Conservation (phyloP, 2,113 vertebrate genomes). For the Clinocottus analis region DNA sequence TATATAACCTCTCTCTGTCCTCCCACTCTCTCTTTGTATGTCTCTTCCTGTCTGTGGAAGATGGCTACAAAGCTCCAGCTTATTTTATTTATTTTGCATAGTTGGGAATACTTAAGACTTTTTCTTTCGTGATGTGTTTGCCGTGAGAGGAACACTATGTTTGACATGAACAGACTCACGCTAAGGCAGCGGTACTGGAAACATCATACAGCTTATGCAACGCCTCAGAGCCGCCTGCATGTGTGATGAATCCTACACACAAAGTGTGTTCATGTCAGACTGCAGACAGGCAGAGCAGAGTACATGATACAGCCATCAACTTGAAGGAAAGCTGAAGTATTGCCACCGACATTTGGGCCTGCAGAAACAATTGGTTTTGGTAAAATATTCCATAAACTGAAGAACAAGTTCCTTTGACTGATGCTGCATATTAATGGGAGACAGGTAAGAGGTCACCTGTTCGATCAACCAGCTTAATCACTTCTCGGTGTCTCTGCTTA, state of each 20-base stretch:
- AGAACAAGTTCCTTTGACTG: not conserved
- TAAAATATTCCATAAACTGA: not conserved
- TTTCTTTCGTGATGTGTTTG: slow-evolving; percentile 43
- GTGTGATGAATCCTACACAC: slow-evolving; percentile 49
- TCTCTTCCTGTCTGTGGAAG: slow-evolving; percentile 49
- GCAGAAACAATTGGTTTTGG: not conserved
- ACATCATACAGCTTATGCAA: slow-evolving; percentile 47
- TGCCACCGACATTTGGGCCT: not conserved
- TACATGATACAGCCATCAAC: slow-evolving; percentile 1
- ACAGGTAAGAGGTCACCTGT: not conserved
- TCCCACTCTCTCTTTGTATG: slow-evolving; percentile 47
- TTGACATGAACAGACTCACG: slow-evolving; percentile 39
- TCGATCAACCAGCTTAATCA: not conserved
- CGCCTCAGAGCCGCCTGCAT: slow-evolving; percentile 20
- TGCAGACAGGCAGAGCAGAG: not conserved
- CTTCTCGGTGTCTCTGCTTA: not conserved
- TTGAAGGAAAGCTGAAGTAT: slow-evolving; percentile 1
- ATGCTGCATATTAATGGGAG: not conserved
- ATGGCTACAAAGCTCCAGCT: slow-evolving; percentile 43
- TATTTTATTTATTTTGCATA: not conserved
- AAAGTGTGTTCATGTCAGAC: slow-evolving; percentile 32
- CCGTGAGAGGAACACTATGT: slow-evolving; percentile 41
- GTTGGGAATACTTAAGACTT: slow-evolving; percentile 20
- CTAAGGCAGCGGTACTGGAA: slow-evolving; percentile 19
- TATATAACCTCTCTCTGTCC: slow-evolving; percentile 58